Evolutionary conservation across 1,140 invertebrate species (phyloP).

Genomic region (Holcopasites calliopsidis): DNA sequence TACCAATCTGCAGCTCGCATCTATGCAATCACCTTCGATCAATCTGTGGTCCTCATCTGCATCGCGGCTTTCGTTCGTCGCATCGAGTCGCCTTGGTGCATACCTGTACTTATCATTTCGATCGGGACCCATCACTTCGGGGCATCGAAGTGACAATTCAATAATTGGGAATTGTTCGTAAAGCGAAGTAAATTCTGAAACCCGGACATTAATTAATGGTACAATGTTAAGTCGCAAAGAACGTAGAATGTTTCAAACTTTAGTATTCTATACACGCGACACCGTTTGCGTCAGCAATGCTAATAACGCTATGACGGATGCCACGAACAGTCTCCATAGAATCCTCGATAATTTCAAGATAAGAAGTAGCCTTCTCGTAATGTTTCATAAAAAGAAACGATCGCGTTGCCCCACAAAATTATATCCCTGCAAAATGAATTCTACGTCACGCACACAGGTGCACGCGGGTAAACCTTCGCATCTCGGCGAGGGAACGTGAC

Average conservation of each 20-base stretch:
- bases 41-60: conserved; percentile 37
- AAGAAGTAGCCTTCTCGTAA: neutral
- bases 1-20: conserved; percentile 41
- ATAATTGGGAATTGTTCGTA: neutral
- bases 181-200: neutral
- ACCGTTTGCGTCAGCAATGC: no score
- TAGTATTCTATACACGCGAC: no score
- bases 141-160: neutral
- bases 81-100: conserved; percentile 19
- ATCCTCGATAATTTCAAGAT: no score
- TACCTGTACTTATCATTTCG: conserved; percentile 20
- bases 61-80: conserved; percentile 9
- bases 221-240: neutral
- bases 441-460: neutral
- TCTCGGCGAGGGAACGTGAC: conserved; percentile 26
- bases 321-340: no score
- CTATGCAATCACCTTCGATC: conserved; percentile 33
- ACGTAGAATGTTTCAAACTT: no score
- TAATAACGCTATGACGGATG: no score
- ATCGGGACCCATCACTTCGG: neutral
- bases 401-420: no score
- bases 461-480: neutral
- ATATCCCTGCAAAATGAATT: neutral
- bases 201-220: no score
- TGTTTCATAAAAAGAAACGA: conserved; percentile 1